phyloP scores from a whole-genome alignment of 2,113 vertebrate species.

The Poeciliopsis turrubarensis region DNA sequence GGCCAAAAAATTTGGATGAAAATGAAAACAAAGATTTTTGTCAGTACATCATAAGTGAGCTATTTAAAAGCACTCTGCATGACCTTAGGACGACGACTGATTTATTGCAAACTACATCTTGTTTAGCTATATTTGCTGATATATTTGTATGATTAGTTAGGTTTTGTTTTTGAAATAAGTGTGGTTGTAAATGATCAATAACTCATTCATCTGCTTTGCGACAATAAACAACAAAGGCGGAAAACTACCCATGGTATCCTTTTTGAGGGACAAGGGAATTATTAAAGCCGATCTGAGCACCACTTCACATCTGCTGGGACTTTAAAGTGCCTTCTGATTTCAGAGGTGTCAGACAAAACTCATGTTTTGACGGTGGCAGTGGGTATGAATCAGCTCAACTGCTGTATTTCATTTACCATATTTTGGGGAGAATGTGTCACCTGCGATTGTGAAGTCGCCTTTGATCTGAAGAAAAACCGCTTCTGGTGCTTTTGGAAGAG shows the following conservation, averaged over 20 bases:
- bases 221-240: not conserved
- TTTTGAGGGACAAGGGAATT: conserved; percentile 1
- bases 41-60: not conserved
- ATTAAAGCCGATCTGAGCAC: conserved; percentile 22
- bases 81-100: not conserved
- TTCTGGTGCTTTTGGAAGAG: conserved; percentile 50
- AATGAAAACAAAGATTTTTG: not conserved
- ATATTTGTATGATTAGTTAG: not conserved
- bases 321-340: conserved; percentile 48
- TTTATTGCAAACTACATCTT: not conserved
- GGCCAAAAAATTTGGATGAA: no score
- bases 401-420: conserved; percentile 45
- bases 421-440: conserved; percentile 66
- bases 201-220: conserved; percentile 1
- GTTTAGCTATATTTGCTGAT: not conserved
- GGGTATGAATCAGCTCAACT: conserved; percentile 58
- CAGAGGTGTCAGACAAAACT: conserved; percentile 36
- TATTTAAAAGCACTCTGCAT: no score
- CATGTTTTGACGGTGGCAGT: conserved; percentile 46
- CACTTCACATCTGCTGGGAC: conserved; percentile 28
- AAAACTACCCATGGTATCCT: not conserved
- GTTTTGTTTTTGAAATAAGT: not conserved
- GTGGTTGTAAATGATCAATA: not conserved
- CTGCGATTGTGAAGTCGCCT: conserved; percentile 63
- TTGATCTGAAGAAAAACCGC: conserved; percentile 59